Conservation (phyloP, 2,888 invertebrate genomes). For the Drosophila kokeensis region DNA sequence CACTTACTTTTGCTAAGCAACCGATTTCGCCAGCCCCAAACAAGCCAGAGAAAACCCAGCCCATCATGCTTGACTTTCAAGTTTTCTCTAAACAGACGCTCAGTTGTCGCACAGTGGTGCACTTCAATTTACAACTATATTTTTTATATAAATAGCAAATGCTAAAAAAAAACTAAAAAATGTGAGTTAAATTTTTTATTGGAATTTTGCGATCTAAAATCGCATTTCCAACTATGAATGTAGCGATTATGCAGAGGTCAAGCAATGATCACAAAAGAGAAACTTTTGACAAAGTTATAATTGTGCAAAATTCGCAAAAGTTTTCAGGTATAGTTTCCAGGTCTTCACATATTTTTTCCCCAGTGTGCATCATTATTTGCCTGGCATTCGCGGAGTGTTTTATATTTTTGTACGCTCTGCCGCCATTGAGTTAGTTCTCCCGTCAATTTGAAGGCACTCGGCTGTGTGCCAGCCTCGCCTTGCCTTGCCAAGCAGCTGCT, state of each 20-base stretch:
- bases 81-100: constrained; percentile 44
- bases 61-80: constrained; percentile 30
- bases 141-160: background rate
- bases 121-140: background rate
- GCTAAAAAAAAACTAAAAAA: background rate
- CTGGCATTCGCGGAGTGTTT: constrained; percentile 3
- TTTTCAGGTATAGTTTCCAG: background rate
- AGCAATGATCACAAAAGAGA: background rate
- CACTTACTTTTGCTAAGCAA: constrained; percentile 48
- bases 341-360: background rate
- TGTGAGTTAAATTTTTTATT: background rate
- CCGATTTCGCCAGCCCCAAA: constrained; percentile 41
- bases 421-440: background rate
- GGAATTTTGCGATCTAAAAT: background rate
- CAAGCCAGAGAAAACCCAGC: background rate
- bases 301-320: background rate
- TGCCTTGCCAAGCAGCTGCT: constrained; percentile 64
- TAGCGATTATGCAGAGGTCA: background rate
- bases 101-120: constrained; percentile 36
- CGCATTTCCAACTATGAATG: background rate
- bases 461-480: constrained; percentile 28
- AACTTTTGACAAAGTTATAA: background rate
- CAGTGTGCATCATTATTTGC: constrained; percentile 1
- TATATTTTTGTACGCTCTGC: constrained; percentile 8
- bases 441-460: constrained; percentile 11